Conservation (phyloP, 2,888 invertebrate species). For the Cataglyphis altisquamis region DNA sequence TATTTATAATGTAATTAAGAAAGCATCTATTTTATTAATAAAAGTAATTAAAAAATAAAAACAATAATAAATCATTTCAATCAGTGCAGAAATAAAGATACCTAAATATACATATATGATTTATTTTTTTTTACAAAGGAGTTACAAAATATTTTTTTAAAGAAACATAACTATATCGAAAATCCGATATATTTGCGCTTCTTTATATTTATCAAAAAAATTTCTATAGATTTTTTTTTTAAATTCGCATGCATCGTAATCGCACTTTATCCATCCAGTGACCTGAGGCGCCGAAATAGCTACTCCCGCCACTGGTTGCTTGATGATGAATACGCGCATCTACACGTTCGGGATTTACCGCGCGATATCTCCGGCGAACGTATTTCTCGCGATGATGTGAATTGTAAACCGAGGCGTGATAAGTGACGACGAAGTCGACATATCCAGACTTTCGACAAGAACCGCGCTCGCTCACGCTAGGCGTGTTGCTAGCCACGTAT, state of each 20-base stretch:
- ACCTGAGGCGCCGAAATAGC: background rate
- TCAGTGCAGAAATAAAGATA: background rate
- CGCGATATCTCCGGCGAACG: conserved; percentile 38
- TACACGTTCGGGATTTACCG: conserved; percentile 29
- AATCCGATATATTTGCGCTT: background rate
- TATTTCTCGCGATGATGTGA: conserved; percentile 38
- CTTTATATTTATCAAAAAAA: background rate
- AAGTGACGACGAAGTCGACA: conserved; percentile 37
- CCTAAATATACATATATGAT: background rate
- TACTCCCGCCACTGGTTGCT: background rate
- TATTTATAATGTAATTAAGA: background rate
- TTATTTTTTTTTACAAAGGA: background rate
- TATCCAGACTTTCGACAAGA: conserved; percentile 38
- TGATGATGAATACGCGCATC: conserved; percentile 8
- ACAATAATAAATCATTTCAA: background rate
- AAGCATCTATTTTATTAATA: background rate
- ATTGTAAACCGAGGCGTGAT: conserved; percentile 46
- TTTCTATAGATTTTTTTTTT: background rate
- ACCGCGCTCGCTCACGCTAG: conserved; percentile 36
- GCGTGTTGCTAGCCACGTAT: conserved; percentile 48
- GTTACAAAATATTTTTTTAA: background rate
- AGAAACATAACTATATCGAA: background rate
- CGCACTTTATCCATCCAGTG: background rate
- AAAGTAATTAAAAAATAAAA: background rate
- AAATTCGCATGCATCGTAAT: background rate